Base-by-base conservation (phyloP, 2,113 vertebrate genomes). In the Stictonetta naevosa region DNA sequence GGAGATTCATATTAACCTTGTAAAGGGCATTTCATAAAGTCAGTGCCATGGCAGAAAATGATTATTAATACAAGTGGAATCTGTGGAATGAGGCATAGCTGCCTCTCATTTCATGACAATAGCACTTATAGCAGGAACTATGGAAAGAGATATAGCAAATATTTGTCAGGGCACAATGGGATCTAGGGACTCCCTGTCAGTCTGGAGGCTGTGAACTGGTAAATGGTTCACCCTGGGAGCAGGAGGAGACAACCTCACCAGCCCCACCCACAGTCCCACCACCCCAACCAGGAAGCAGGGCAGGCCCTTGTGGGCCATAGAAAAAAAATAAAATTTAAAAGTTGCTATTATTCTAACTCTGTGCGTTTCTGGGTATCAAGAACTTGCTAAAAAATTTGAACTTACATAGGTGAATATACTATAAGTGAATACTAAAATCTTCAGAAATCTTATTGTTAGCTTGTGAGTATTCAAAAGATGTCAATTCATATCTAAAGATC, bases 1-100 rank as follows among this genome's bases (percentile, higher is more conserved):
- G 86, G 89, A 96, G 94, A 94, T 79, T 82, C 76, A 81, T 22
- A 86, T 68, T 97, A 95, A 97, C 95, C 91, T 96, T 96, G 59
- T 90, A 92, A 97, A 97, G 94, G 96, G 71, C 91, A 85, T 95
- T 96, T 58, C 19, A 20, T 58, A 95, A 95, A 94, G 84, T 66
- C 62, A 94, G 52, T 86, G 12, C 8, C 56, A 12, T 87, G 82
- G 62, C 63, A 87, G 5, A 72, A 92, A 93, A 92, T 79, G 18
- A 93, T 76, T 86, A 56, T 86, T 92, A 83, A 94, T 92, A 40
- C 69, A 59, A n/a, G 20, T 4, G 23, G 7, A 90, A 93, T 12
- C 58, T 67, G 46, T 25, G n/a, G 40, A 81, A 77, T 25, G n/a
- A 92, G 77, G 15, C 7, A 26, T 21, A 40, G 36, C 34, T 90